Evolutionary conservation across 2,113 vertebrate species (phyloP).

Genomic region (Alligator sinensis): DNA sequence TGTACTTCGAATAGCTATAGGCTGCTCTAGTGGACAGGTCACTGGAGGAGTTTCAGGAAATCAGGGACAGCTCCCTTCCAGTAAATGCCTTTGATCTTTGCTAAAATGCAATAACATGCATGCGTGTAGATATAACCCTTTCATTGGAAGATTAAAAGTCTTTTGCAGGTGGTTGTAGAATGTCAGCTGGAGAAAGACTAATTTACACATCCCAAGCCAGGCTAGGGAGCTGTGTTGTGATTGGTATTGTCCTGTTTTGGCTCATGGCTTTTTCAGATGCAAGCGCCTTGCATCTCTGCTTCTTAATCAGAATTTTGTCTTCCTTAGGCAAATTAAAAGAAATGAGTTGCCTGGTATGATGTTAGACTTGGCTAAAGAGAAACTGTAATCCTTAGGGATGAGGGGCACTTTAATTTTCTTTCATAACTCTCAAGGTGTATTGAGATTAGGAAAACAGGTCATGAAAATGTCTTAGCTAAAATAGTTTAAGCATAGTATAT

Average conservation of each 20-base stretch:
- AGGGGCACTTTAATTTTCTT: background rate
- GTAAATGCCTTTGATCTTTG: background rate
- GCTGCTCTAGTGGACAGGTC: background rate
- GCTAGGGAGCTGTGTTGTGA: accelerated
- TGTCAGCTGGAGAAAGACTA: background rate
- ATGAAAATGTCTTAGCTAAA: background rate
- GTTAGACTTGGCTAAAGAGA: background rate
- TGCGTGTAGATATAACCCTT: accelerated
- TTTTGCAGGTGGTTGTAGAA: background rate
- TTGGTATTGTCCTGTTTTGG: background rate
- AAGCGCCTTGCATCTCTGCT: background rate
- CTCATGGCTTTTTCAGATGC: slow-evolving; percentile 6
- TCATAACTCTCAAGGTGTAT: background rate
- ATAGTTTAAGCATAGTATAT: background rate
- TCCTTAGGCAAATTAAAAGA: background rate
- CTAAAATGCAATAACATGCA: accelerated
- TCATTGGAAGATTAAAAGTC: background rate
- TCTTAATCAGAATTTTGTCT: background rate
- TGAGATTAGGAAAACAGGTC: background rate
- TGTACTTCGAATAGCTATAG: background rate
- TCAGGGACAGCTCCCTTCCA: background rate
- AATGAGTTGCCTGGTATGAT: background rate
- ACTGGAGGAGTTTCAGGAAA: background rate
- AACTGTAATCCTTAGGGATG: background rate
- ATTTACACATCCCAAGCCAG: accelerated